Percentiles rank a stretch among this genome's conserved stretches.
Conservation (phyloP, 2,797 vertebrate genomes). For the Hyperoplus immaculatus region DNA sequence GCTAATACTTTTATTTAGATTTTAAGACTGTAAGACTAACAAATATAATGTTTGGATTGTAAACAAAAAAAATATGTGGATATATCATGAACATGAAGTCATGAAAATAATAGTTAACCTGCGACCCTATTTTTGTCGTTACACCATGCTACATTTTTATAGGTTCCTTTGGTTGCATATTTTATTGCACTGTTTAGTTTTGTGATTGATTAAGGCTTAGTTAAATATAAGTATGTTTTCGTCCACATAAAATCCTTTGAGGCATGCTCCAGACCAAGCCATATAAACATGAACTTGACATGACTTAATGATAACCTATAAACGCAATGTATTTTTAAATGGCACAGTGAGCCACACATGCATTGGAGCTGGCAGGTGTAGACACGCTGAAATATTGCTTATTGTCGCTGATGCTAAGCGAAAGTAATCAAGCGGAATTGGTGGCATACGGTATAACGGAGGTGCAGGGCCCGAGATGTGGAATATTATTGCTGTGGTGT, state of each 20-base stretch:
- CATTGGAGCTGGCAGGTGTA: slow-evolving; percentile 32
- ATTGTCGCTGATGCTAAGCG: slow-evolving; percentile 68
- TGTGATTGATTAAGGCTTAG: slow-evolving; percentile 39
- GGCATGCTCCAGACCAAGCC: slow-evolving; percentile 49
- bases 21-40: neutral
- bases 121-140: neutral
- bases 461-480: slow-evolving; percentile 68
- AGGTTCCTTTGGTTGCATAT: slow-evolving; percentile 24
- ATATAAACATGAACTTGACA: slow-evolving; percentile 51
- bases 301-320: slow-evolving; percentile 60
- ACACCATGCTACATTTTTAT: neutral
- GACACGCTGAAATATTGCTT: slow-evolving; percentile 68
- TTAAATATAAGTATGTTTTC: slow-evolving; percentile 28
- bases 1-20: too few species aligned
- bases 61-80: neutral
- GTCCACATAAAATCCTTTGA: slow-evolving; percentile 51
- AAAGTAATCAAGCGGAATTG: slow-evolving; percentile 65
- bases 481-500: slow-evolving; percentile 57
- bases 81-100: neutral
- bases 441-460: slow-evolving; percentile 30
- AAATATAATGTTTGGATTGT: neutral
- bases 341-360: slow-evolving; percentile 30
- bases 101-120: neutral
- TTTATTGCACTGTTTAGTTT: slow-evolving; percentile 33
- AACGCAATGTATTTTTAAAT: slow-evolving; percentile 67